Evolutionary conservation across 2,113 vertebrate genomes (phyloP), one percentile per base, ranked within the genome.

Genomic region (Malurus melanocephalus): DNA sequence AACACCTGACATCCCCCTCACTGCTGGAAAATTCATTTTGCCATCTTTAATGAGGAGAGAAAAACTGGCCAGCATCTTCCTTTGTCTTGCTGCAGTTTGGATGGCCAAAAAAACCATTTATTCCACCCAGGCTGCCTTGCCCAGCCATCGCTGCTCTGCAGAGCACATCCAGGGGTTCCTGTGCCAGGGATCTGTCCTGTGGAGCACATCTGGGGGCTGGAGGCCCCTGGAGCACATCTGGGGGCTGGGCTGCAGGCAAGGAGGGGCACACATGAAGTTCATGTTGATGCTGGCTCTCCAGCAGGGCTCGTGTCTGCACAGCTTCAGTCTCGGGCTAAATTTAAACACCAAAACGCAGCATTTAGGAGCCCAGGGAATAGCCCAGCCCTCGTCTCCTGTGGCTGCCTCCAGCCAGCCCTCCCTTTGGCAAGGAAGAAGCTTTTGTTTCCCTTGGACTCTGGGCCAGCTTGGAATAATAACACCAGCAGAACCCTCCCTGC

Each of bases 391-490:
- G 1, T 43, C 71, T 77, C 68, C 51, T 6, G 35, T 40, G 76
- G 53, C 75, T 71, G 80, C 56, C 49, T 72, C 46, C 66, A 76
- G 42, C 86, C 64, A 92, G 74, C 57, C 64, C 87, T 96, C 27
- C 75, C 87, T 90, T 93, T 96, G 87, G 90, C 79, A 80, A 84
- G 76, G 87, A 90, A 90, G 45, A 35, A 83, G 79, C 84, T 93
- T 95, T 95, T 96, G 82, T 95, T 94, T 72, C 55, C 74, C 66
- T 71, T 61, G 77, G 93, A 92, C 59, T 89, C 71, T 0, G 6
- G 38, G 55, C 57, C 77, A 77, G 71, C 68, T 88, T 60, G 59
- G 75, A 91, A 78, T 64, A 92, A 88, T 53, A 71, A 67, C 28
- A 59, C 30, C 55, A 80, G 76, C 1, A 2, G 56, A 88, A 56